A percentile compares a stretch with the other conserved stretches of the same genome.
Evolutionary conservation across 2,113 vertebrate genomes (phyloP).

Genomic region (Parus major): DNA sequence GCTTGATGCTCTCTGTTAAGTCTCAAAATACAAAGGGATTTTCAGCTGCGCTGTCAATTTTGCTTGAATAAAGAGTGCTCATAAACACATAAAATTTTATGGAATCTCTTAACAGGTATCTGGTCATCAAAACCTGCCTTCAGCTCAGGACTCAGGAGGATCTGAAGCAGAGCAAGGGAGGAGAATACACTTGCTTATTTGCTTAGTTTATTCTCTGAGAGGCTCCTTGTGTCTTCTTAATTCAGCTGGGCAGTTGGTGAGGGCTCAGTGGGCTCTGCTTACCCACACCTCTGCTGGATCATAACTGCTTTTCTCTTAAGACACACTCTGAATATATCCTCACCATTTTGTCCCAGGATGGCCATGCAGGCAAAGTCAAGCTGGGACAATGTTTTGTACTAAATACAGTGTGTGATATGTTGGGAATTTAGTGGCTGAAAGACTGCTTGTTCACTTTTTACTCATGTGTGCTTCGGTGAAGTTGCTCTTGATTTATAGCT

Average conservation of each 20-base stretch:
- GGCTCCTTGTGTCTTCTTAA: background rate
- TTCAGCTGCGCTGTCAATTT: background rate
- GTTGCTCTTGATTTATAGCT: slow-evolving; percentile 44
- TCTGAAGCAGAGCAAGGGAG: background rate
- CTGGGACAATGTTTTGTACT: slow-evolving; percentile 6
- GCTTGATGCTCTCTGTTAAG: background rate
- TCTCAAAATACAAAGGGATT: background rate
- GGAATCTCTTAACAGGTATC: background rate
- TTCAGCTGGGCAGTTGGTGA: background rate
- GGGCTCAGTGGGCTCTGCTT: background rate
- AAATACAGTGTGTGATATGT: background rate
- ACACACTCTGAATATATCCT: background rate
- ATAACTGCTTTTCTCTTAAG: background rate
- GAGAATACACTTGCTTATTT: background rate
- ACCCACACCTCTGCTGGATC: background rate
- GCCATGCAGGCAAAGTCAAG: background rate
- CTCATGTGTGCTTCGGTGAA: slow-evolving; percentile 2
- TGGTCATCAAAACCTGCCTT: background rate
- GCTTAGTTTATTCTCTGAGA: background rate
- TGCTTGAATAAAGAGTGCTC: background rate
- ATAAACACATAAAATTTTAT: background rate
- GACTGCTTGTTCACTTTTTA: slow-evolving; percentile 31
- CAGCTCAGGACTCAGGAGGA: background rate
- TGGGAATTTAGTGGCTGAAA: slow-evolving; percentile 23
- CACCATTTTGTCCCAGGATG: background rate